Percentiles rank a stretch among this genome's conserved stretches.
Conservation (phyloP, 2,888 invertebrate species). For the Seira musarum region DNA sequence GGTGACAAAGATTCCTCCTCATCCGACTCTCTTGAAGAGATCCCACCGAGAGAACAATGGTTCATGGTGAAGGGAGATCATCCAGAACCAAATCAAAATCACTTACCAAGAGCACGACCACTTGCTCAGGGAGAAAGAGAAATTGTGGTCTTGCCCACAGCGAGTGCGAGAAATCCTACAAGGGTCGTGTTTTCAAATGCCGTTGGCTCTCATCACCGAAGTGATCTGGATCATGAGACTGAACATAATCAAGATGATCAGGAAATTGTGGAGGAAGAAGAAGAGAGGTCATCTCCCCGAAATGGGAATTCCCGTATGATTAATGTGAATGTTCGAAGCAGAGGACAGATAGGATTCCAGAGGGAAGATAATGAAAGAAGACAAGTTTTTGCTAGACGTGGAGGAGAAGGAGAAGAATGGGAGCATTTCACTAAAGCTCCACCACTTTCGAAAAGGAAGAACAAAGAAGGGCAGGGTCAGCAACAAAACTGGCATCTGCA, state of each 20-base stretch:
- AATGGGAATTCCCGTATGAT: slow-evolving; percentile 25
- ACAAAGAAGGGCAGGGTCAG: too few relatives aligned
- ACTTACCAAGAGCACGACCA: background rate
- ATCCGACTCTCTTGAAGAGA: slow-evolving; percentile 9
- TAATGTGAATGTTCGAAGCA: slow-evolving; percentile 2
- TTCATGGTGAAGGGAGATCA: slow-evolving; percentile 26
- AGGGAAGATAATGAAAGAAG: background rate
- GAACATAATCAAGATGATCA: too few relatives aligned
- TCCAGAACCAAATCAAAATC: background rate
- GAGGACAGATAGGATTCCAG: slow-evolving; percentile 27
- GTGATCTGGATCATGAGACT: too few relatives aligned
- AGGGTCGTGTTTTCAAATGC: too few relatives aligned
- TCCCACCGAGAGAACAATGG: slow-evolving; percentile 40
- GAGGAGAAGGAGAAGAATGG: too few relatives aligned
- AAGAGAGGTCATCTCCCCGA: background rate
- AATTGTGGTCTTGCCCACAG: background rate
- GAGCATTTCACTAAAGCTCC: too few relatives aligned
- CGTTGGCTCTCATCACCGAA: too few relatives aligned
- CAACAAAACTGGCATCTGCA: slow-evolving; percentile 29
- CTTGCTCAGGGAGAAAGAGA: slow-evolving; percentile 1
- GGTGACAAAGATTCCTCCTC: slow-evolving; percentile 13
- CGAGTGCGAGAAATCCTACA: too few relatives aligned
- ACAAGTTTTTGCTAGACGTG: too few relatives aligned
- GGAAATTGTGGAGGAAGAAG: background rate
- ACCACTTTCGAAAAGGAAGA: too few relatives aligned